Evolutionary conservation across 2,113 vertebrate genomes (phyloP).

Genomic region (Egretta garzetta): DNA sequence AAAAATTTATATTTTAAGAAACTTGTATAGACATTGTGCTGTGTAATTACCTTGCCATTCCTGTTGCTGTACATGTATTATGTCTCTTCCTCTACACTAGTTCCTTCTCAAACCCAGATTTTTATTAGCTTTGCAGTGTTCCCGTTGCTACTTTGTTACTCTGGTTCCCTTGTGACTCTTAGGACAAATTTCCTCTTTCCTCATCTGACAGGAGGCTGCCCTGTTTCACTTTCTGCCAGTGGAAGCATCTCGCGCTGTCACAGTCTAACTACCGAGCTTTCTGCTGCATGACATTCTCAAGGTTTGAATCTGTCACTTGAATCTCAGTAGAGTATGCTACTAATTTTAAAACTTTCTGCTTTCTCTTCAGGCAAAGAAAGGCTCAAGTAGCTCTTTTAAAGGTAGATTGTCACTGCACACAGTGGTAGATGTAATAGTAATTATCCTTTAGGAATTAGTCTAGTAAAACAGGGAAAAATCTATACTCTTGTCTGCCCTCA

Average conservation of each 20-base stretch:
- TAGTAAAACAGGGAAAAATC: not conserved
- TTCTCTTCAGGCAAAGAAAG: slow-evolving; percentile 30
- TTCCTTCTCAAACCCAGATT: not conserved
- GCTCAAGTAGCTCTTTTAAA: slow-evolving; percentile 11
- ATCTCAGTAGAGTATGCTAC: not conserved
- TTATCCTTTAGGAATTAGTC: slow-evolving; percentile 37
- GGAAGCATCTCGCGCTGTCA: not conserved
- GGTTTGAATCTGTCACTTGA: slow-evolving; percentile 46
- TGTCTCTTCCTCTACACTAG: not conserved
- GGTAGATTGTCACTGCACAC: not conserved
- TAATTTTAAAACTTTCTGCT: slow-evolving; percentile 59
- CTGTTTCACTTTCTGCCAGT: slow-evolving; percentile 31
- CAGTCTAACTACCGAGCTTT: not conserved
- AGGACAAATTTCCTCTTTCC: slow-evolving; percentile 19
- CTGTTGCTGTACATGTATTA: not conserved
- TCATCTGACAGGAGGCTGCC: slow-evolving; percentile 36
- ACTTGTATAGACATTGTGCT: not conserved
- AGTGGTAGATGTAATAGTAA: not conserved
- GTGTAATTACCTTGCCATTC: not conserved
- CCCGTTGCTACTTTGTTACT: not conserved
- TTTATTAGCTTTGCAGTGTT: not conserved
- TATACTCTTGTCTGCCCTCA: not conserved
- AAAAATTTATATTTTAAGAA: not conserved
- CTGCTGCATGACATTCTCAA: slow-evolving; percentile 14
- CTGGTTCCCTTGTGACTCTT: not conserved